Percentiles rank a stretch among this genome's conserved stretches.
These are phyloP conservation scores for Montipora efflorescens DNA, from an alignment of 64 coral and sea anemone genomes.

Conservation along the genomic window DNA sequence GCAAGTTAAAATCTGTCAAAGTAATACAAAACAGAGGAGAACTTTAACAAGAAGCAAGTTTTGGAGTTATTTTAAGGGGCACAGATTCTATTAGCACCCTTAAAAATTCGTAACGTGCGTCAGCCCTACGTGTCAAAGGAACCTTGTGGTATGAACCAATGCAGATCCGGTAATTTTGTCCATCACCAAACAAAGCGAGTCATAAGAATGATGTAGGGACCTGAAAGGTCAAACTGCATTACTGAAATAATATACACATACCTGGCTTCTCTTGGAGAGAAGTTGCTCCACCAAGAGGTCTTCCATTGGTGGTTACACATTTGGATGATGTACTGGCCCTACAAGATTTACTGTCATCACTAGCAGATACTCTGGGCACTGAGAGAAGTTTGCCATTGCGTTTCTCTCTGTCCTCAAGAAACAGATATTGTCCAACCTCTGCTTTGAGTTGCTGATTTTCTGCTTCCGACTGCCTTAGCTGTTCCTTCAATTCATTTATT, in stretches of 20 bases:
- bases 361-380: too few relatives aligned
- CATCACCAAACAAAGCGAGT: neutral
- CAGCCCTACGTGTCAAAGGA: too few relatives aligned
- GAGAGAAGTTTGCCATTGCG: neutral
- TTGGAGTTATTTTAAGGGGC: too few relatives aligned
- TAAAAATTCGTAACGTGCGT: too few relatives aligned
- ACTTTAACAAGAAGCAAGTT: too few relatives aligned
- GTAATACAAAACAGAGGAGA: too few relatives aligned
- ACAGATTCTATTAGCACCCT: too few relatives aligned
- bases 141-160: neutral
- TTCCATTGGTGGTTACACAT: neutral
- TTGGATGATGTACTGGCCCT: too few relatives aligned
- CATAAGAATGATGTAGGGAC: too few relatives aligned
- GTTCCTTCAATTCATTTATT: neutral
- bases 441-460: constrained; percentile 2
- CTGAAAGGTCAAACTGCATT: too few relatives aligned
- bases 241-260: neutral
- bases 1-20: neutral
- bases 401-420: neutral
- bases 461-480: neutral
- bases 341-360: too few relatives aligned
- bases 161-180: neutral
- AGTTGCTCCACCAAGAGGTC: constrained; percentile 9
- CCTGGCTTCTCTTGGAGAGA: neutral
- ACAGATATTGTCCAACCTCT: neutral